Evolutionary conservation across 2,888 invertebrate genomes (phyloP), one percentile per base, ranked within the genome.

Genomic region (Harmothoe impar): DNA sequence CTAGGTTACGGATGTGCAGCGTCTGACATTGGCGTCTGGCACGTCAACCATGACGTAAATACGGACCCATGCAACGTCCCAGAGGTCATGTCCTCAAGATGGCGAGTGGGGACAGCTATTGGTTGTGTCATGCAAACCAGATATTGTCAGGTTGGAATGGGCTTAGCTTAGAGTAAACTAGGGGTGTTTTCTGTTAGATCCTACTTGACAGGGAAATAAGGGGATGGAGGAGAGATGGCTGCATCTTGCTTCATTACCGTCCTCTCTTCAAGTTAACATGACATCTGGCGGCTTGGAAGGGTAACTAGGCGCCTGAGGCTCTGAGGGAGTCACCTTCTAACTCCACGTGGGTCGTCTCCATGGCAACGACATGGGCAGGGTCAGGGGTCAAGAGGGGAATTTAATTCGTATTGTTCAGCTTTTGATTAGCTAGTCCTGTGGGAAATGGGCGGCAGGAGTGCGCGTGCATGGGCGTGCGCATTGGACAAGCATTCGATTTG

Each of bases 401-500:
- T 72, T 72, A 72, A 72, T 72, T 72, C 72, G n/a, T 25, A 72
- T 72, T 72, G 72, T 72, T 15, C 0, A 23, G 72, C 72, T 23
- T 72, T 72, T 72, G 72, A 72, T 72, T 72, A 72, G 25, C 72
- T 15, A 12, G 25, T 15, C 72, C 72, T 17, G 5, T 25, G 31
- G 72, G 72, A 29, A 29, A 29, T 72, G 72, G 25, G 72, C 72
- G 25, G 3, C 15, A 25, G 15, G 31, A 0, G 72, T 25, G 72
- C 72, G 72, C 29, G 72, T 72, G 62, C 62, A n/a, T n/a, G n/a
- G n/a, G n/a, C n/a, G n/a, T n/a, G 54, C 54, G 29, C 72, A 72
- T 15, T 29, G 72, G 25, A 72, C 72, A 72, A 3, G 31, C 72
- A 72, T 72, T 29, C 72, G 72, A 72, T 72, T 72, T 72, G 72